These are phyloP conservation scores for Conistra vaccinii DNA, from an alignment of 2,888 invertebrate species.

Conservation along the genomic window DNA sequence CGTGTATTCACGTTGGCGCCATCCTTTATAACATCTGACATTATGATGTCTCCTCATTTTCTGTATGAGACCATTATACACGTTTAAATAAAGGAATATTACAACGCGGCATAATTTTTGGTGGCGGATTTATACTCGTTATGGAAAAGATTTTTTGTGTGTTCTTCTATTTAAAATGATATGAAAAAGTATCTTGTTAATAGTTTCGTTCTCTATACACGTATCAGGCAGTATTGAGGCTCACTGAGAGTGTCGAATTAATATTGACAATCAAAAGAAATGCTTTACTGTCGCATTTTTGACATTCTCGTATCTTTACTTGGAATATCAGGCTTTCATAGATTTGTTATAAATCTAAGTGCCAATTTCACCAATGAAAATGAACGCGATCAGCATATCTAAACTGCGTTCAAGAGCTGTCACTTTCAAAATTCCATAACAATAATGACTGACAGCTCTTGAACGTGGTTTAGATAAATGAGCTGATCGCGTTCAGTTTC, in stretches of 20 bases:
- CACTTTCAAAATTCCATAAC: too few species aligned
- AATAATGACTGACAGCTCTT: too few species aligned
- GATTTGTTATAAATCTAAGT: not conserved
- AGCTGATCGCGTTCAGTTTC: too few species aligned
- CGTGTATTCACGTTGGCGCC: constrained; percentile 13
- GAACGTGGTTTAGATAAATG: too few species aligned
- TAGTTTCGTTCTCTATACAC: constrained; percentile 14
- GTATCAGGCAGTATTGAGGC: not conserved
- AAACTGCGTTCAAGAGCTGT: too few species aligned
- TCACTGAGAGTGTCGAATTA: not conserved
- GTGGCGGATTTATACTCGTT: constrained; percentile 1
- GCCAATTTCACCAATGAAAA: too few species aligned
- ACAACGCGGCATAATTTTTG: not conserved
- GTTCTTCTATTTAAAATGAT: not conserved
- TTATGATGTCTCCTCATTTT: constrained; percentile 3
- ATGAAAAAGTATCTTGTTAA: constrained; percentile 6
- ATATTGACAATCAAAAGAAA: not conserved
- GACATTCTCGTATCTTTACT: not conserved
- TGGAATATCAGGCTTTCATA: not conserved
- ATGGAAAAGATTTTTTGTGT: not conserved
- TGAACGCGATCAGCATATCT: too few species aligned
- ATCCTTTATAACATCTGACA: not conserved
- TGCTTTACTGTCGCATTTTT: not conserved
- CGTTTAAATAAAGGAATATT: constrained; percentile 9
- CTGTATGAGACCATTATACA: constrained; percentile 12